Evolutionary conservation across 2,888 invertebrate species (phyloP).

Genomic region (Hemaris fuciformis): DNA sequence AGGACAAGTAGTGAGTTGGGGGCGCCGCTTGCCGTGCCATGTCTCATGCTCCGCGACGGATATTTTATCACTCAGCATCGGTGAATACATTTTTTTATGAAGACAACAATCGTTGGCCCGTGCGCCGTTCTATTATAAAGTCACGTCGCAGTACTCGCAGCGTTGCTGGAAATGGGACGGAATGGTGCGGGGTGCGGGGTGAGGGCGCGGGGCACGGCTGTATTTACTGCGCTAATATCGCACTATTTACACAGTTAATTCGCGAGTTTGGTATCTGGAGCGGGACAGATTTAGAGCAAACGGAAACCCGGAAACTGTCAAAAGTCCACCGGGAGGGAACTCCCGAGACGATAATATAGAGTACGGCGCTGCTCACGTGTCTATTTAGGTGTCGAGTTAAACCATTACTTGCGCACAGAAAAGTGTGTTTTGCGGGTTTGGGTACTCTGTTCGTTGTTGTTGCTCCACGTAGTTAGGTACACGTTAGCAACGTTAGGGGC

Average conservation of each 20-base stretch:
- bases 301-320: constrained; percentile 27
- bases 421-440: no score
- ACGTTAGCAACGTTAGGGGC: no score
- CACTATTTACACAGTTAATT: background rate
- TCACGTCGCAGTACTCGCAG: no score
- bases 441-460: no score
- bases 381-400: no score
- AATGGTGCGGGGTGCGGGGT: background rate
- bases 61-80: background rate
- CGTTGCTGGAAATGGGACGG: no score
- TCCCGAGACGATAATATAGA: background rate
- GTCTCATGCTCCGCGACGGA: background rate
- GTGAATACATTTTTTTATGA: background rate
- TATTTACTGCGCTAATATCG: background rate
- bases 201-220: no score
- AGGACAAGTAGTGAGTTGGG: no score
- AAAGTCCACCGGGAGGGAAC: background rate
- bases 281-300: constrained; percentile 21
- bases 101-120: background rate
- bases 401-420: no score
- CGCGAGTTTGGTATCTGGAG: constrained; percentile 15
- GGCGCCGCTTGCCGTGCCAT: background rate
- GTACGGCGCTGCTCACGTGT: background rate
- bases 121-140: background rate
- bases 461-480: no score